These are phyloP conservation scores for Butastur rufipennis DNA, from an alignment of 2,113 vertebrate genomes.

Conservation along the genomic window DNA sequence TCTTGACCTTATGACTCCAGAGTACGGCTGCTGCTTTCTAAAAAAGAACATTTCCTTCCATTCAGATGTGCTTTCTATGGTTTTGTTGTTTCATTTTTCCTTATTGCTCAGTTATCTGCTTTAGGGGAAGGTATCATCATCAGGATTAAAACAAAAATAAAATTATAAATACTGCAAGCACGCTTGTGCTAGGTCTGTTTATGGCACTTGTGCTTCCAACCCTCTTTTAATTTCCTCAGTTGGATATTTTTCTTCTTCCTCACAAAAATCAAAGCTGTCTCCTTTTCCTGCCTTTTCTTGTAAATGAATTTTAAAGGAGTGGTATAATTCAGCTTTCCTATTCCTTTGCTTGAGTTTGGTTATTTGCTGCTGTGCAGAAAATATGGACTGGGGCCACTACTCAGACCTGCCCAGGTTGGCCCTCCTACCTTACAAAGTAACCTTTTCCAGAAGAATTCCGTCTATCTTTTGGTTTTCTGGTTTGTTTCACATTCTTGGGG, in stretches of 20 bases:
- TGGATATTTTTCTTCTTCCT: conserved; percentile 9
- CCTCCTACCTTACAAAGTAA: not conserved
- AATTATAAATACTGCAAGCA: not conserved
- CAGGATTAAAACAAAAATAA: not conserved
- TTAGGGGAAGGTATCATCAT: not conserved
- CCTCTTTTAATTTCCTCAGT: not conserved
- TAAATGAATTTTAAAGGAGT: not conserved
- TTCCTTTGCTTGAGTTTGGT: not conserved
- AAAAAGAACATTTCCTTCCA: conserved; percentile 54
- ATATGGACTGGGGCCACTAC: not conserved
- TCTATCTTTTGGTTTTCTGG: not conserved
- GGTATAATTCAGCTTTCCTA: not conserved
- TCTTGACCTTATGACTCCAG: conserved; percentile 57
- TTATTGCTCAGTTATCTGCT: not conserved
- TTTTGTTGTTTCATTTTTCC: conserved; percentile 3
- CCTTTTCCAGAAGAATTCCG: not conserved
- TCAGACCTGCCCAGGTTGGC: not conserved
- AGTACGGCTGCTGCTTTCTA: conserved; percentile 2
- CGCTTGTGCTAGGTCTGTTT: not conserved
- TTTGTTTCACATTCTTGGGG: not conserved
- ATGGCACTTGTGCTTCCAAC: conserved; percentile 7
- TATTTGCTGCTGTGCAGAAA: not conserved
- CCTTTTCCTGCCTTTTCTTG: not conserved
- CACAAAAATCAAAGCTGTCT: conserved; percentile 5
- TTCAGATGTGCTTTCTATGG: conserved; percentile 14